Evolutionary conservation across 2,797 vertebrate genomes (phyloP).

Genomic region (Xyrichtys novacula): DNA sequence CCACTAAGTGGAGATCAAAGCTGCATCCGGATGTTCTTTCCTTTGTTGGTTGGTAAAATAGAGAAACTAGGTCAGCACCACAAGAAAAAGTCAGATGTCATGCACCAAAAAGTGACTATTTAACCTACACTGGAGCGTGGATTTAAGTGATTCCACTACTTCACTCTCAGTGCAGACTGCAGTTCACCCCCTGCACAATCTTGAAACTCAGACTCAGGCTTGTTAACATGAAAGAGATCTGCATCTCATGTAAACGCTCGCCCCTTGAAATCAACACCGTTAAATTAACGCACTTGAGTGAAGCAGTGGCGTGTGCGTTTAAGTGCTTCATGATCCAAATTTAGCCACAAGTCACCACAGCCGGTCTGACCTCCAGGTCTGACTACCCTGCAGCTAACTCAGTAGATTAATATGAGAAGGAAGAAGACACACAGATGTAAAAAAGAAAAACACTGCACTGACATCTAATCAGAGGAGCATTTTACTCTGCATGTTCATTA

Average conservation of each 20-base stretch:
- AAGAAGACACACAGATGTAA: slow-evolving; percentile 26
- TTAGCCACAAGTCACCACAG: slow-evolving; percentile 72
- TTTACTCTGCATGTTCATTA: slow-evolving; percentile 33
- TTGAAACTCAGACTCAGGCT: slow-evolving; percentile 20
- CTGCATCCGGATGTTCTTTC: slow-evolving; percentile 17
- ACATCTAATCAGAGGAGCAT: slow-evolving; percentile 19
- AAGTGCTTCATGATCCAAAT: slow-evolving; percentile 75
- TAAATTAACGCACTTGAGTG: slow-evolving; percentile 49
- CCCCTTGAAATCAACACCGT: slow-evolving; percentile 13
- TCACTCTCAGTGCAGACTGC: neutral
- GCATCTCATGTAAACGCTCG: slow-evolving; percentile 15
- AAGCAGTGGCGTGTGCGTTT: slow-evolving; percentile 56
- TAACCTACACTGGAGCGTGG: neutral
- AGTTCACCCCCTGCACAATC: neutral
- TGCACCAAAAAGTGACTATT: neutral
- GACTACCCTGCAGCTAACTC: slow-evolving; percentile 61
- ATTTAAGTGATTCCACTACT: neutral
- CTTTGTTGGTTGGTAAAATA: slow-evolving; percentile 5
- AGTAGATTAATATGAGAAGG: slow-evolving; percentile 59
- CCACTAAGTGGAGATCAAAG: neutral
- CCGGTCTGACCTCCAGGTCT: slow-evolving; percentile 70
- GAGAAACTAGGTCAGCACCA: neutral
- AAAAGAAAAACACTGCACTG: slow-evolving; percentile 15
- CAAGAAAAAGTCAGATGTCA: neutral
- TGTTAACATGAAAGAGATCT: slow-evolving; percentile 20